Evolutionary conservation across 2,888 invertebrate genomes (phyloP).

Genomic region (Keiferia lycopersicella): DNA sequence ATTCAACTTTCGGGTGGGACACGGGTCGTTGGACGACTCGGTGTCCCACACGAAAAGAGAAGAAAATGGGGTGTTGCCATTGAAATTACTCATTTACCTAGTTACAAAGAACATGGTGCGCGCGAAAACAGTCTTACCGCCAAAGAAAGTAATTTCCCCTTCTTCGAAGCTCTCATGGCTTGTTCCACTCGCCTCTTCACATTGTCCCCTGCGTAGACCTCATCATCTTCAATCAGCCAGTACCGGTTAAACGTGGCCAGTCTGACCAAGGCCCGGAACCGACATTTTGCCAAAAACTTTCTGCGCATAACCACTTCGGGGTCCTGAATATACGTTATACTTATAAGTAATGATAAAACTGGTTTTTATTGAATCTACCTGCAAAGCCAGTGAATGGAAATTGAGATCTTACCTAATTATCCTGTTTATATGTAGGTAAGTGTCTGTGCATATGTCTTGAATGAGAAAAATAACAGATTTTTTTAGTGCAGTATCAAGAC

Average conservation of each 20-base stretch:
- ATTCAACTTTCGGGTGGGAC: too few species aligned
- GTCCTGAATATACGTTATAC: conserved; percentile 59
- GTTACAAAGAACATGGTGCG: too few species aligned
- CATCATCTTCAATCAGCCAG: conserved; percentile 79
- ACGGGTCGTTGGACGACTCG: too few species aligned
- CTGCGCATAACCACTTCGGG: conserved; percentile 59
- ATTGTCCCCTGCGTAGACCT: conserved; percentile 73
- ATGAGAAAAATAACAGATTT: neutral
- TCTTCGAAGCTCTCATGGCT: conserved; percentile 61
- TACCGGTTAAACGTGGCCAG: conserved; percentile 79
- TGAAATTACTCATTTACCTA: too few species aligned
- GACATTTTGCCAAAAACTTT: conserved; percentile 73
- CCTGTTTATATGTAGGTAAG: too few species aligned
- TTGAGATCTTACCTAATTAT: too few species aligned
- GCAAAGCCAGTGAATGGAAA: too few species aligned
- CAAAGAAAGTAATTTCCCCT: conserved; percentile 64
- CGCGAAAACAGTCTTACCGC: neutral
- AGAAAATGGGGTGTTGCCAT: too few species aligned
- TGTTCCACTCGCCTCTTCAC: conserved; percentile 80
- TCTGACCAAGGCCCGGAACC: conserved; percentile 80
- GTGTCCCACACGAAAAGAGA: too few species aligned
- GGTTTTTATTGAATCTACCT: too few species aligned
- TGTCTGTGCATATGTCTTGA: too few species aligned
- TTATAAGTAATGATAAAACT: too few species aligned
- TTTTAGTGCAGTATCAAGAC: neutral